phyloP scores from a whole-genome alignment of 2,888 invertebrate genomes.

The Drosophila pegasa region DNA sequence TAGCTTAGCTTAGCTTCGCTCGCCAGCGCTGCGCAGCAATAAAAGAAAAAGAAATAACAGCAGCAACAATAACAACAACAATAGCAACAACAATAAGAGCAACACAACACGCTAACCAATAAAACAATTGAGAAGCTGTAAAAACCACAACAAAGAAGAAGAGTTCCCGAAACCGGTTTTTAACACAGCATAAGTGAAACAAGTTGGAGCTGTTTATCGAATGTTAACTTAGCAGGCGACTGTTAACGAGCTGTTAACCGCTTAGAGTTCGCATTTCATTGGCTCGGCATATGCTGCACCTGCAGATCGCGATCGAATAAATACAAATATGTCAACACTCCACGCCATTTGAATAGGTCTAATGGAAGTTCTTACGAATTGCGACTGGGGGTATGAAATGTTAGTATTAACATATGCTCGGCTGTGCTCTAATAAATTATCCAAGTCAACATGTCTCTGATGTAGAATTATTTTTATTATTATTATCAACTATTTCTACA shows the following conservation, averaged over 20 bases:
- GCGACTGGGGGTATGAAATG: not conserved
- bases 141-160: slow-evolving; percentile 58
- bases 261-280: slow-evolving; percentile 45
- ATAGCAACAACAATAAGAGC: slow-evolving; percentile 1
- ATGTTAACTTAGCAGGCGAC: slow-evolving; percentile 58
- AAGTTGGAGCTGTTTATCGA: slow-evolving; percentile 59
- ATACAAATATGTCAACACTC: slow-evolving; percentile 45
- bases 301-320: slow-evolving; percentile 64
- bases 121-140: slow-evolving; percentile 67
- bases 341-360: slow-evolving; percentile 23
- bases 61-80: slow-evolving; percentile 2
- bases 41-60: slow-evolving; percentile 36
- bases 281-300: slow-evolving; percentile 57
- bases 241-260: slow-evolving; percentile 60
- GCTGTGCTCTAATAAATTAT: not conserved
- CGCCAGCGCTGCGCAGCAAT: slow-evolving; percentile 35
- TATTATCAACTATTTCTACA: slow-evolving; percentile 22
- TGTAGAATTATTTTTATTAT: slow-evolving; percentile 8
- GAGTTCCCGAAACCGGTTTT: slow-evolving; percentile 62
- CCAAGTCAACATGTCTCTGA: not conserved
- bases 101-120: slow-evolving; percentile 48
- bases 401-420: not conserved
- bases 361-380: not conserved
- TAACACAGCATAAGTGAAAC: slow-evolving; percentile 63
- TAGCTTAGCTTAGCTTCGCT: slow-evolving; percentile 38